Evolutionary conservation across 2,113 vertebrate genomes (phyloP).

Genomic region (Macrotus californicus): DNA sequence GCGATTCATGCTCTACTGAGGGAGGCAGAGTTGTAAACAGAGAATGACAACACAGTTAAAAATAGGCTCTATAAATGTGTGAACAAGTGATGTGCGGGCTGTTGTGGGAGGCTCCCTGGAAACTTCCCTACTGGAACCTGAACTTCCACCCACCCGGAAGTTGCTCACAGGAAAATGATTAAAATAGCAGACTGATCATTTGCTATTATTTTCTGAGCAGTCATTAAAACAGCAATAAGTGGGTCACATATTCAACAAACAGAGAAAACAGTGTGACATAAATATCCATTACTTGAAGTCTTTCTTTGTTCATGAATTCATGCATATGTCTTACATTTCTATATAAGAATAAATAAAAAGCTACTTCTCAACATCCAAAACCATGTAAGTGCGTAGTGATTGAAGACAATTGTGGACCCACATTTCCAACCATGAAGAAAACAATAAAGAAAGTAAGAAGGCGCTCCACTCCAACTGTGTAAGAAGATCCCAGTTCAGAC

Average conservation of each 20-base stretch:
- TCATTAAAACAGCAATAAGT: background rate
- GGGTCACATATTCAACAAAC: background rate
- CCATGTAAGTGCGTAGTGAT: background rate
- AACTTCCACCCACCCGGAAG: background rate
- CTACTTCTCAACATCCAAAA: background rate
- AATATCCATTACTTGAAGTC: background rate
- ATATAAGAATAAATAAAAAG: background rate
- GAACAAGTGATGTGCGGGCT: background rate
- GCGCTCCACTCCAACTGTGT: background rate
- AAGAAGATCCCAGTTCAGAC: background rate
- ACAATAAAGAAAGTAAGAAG: background rate
- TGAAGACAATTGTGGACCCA: background rate
- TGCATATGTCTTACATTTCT: background rate
- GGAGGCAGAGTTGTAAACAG: background rate
- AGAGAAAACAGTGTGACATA: background rate
- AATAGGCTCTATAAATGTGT: background rate
- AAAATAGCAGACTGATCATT: background rate
- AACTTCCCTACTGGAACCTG: background rate
- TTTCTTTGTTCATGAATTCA: slow-evolving; percentile 18
- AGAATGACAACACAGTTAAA: background rate
- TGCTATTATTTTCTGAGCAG: background rate
- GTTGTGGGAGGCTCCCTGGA: background rate
- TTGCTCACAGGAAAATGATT: background rate
- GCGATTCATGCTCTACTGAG: background rate
- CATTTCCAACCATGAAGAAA: background rate